Evolutionary conservation across 2,797 vertebrate genomes (phyloP), one percentile per base, ranked within the genome.

Genomic region (Pterois miles): DNA sequence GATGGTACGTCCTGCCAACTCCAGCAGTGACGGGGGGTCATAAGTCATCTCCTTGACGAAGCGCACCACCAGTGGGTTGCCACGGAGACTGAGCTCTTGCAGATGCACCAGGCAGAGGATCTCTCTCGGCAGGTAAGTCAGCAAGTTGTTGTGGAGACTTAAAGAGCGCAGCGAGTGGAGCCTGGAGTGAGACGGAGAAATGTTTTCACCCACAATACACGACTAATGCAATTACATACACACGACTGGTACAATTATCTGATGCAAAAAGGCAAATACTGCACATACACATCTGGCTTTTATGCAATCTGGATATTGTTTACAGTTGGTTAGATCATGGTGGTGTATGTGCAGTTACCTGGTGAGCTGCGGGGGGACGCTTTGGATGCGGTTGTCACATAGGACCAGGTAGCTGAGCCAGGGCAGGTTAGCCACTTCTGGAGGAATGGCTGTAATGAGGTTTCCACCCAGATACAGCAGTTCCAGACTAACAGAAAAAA

Each of bases 351-450:
- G 54, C 11, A 22, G 6, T 74, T 88, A 99, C 98, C 98, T 97
- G 91, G 97, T 96, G 84, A 99, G 96, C 86, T 99, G 97, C 22
- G 98, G 98, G 34, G 98, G 98, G 72, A 99, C 95, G 81, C 98
- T 97, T 90, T 99, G 98, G 88, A 99, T 99, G 88, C 97, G 97
- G 93, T 99, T 99, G 92, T 99, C 98, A 93, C 98, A 99, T 52
- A 99, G 94, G 13, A 98, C 98, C 92, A 99, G 94, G 82, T 97
- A 99, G 94, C 94, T 97, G 80, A 99, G 95, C 88, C 93, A 95
- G 60, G 97, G 96, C 80, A 99, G 93, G 91, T 98, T 97, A 60
- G 97, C 98, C 89, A 99, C 92, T 92, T 99, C 98, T 52, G 96
- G 94, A 81, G 98, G 98, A 88, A 99, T 98, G 74, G 96, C 95